A percentile compares a stretch with the other conserved stretches of the same genome.
phyloP scores from a whole-genome alignment of 2,797 vertebrate genomes.

The Oreonectes daqikongensis region DNA sequence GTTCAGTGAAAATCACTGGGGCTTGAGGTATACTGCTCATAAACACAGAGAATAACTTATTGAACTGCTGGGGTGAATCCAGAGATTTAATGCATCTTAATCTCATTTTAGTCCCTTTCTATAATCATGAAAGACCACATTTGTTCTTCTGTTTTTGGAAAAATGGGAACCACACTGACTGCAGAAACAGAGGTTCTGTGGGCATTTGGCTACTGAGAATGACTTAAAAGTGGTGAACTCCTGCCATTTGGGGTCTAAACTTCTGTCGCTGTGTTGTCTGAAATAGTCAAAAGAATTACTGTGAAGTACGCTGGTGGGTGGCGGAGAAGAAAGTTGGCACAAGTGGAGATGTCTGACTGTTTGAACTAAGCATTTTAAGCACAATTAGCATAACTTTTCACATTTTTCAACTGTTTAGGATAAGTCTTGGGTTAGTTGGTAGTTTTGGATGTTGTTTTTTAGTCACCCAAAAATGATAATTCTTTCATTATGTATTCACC shows the following conservation, averaged over 20 bases:
- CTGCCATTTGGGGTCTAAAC: constrained; percentile 11
- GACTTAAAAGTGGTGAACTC: background rate
- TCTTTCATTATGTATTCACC: no score
- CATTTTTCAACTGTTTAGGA: background rate
- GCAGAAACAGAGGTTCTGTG: constrained; percentile 35
- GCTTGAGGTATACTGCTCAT: constrained; percentile 13
- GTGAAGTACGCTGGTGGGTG: constrained; percentile 20
- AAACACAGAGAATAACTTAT: constrained; percentile 37
- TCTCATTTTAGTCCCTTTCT: constrained; percentile 52
- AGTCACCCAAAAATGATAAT: no score
- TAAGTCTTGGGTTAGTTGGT: background rate
- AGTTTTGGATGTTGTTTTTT: background rate
- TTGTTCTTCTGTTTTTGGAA: constrained; percentile 57
- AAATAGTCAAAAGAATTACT: constrained; percentile 5
- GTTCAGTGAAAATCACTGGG: constrained; percentile 30
- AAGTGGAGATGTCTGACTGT: background rate
- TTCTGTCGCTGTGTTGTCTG: constrained; percentile 3
- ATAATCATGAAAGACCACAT: constrained; percentile 57
- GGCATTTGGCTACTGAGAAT: constrained; percentile 27
- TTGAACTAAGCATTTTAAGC: background rate
- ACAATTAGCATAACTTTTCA: background rate
- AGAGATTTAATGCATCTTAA: constrained; percentile 59
- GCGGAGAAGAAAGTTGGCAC: background rate
- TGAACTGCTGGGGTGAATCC: constrained; percentile 46
- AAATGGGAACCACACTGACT: constrained; percentile 31